Evolutionary conservation across 2,888 invertebrate species (phyloP).

Genomic region (Hypselothyrea guttata): DNA sequence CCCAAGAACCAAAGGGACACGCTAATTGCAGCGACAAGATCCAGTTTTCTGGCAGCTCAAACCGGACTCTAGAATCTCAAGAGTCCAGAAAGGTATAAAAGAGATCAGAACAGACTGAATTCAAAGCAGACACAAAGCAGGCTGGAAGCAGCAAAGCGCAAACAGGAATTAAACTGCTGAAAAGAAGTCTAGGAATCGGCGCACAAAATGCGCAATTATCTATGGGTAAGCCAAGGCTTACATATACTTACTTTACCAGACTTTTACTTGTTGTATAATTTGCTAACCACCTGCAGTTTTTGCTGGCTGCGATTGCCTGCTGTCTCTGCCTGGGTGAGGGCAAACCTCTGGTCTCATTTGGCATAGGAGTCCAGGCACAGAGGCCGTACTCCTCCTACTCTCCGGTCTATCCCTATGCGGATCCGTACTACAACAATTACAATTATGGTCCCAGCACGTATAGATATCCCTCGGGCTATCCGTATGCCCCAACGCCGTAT

Average conservation of each 20-base stretch:
- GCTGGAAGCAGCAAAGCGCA: neutral
- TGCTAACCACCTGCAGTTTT: slow-evolving; percentile 36
- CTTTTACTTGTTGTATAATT: slow-evolving; percentile 7
- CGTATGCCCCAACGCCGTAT: neutral
- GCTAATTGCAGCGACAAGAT: too few relatives aligned
- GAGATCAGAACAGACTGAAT: too few relatives aligned
- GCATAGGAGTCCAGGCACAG: slow-evolving; percentile 41
- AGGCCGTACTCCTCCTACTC: slow-evolving; percentile 13
- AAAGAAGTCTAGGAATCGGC: slow-evolving; percentile 1
- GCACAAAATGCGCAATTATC: slow-evolving; percentile 50
- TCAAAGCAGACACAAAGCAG: neutral
- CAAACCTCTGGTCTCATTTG: slow-evolving; percentile 59
- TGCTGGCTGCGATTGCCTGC: slow-evolving; percentile 27
- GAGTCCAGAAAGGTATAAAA: too few relatives aligned
- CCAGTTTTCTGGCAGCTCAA: too few relatives aligned
- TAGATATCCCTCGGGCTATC: slow-evolving; percentile 20
- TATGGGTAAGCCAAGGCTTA: slow-evolving; percentile 36
- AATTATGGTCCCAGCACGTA: slow-evolving; percentile 27
- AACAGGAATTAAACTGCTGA: too few relatives aligned
- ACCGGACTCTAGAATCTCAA: too few relatives aligned
- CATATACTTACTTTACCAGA: too few relatives aligned
- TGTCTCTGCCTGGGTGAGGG: slow-evolving; percentile 28
- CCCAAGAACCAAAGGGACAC: too few relatives aligned
- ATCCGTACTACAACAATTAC: slow-evolving; percentile 47
- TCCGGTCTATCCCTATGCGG: slow-evolving; percentile 11